Conservation (phyloP, 2,113 vertebrate genomes). For the Varanus komodoensis region DNA sequence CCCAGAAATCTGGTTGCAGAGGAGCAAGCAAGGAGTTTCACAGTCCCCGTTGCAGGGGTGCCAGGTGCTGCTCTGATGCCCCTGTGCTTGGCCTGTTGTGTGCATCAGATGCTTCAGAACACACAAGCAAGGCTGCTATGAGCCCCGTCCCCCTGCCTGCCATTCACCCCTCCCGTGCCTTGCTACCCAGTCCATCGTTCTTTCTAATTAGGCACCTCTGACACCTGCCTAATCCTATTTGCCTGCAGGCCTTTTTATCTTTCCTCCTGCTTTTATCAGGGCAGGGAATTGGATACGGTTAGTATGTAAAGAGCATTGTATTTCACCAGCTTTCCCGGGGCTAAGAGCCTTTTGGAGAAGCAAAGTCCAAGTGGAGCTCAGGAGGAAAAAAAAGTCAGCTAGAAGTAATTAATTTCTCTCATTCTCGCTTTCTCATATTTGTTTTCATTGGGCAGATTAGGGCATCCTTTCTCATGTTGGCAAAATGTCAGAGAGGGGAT, state of each 20-base stretch:
- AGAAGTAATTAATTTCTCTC: slow-evolving; percentile 64
- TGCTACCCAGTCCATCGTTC: slow-evolving; percentile 71
- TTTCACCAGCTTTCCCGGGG: slow-evolving; percentile 38
- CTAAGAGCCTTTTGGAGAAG: slow-evolving; percentile 60
- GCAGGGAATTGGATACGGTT: slow-evolving; percentile 64
- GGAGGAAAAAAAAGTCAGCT: slow-evolving; percentile 53
- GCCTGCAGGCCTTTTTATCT: slow-evolving; percentile 75
- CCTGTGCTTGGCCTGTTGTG: neutral
- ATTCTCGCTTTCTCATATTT: slow-evolving; percentile 27
- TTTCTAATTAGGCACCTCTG: slow-evolving; percentile 78
- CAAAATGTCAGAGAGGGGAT: neutral
- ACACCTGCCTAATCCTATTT: slow-evolving; percentile 76
- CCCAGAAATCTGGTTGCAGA: fast-evolving
- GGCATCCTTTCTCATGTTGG: neutral
- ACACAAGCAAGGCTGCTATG: neutral
- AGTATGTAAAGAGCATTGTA: slow-evolving; percentile 58
- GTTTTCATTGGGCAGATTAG: slow-evolving; percentile 32
- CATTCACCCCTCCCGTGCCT: slow-evolving; percentile 29
- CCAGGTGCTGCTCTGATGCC: neutral
- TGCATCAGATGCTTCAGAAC: slow-evolving; percentile 19
- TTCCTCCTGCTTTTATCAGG: slow-evolving; percentile 67
- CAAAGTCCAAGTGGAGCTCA: slow-evolving; percentile 51
- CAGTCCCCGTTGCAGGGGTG: neutral
- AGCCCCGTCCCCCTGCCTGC: slow-evolving; percentile 41
- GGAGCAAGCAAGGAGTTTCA: neutral